These are phyloP conservation scores for Coelopa pilipes DNA, from an alignment of 2,888 invertebrate genomes.

Conservation along the genomic window DNA sequence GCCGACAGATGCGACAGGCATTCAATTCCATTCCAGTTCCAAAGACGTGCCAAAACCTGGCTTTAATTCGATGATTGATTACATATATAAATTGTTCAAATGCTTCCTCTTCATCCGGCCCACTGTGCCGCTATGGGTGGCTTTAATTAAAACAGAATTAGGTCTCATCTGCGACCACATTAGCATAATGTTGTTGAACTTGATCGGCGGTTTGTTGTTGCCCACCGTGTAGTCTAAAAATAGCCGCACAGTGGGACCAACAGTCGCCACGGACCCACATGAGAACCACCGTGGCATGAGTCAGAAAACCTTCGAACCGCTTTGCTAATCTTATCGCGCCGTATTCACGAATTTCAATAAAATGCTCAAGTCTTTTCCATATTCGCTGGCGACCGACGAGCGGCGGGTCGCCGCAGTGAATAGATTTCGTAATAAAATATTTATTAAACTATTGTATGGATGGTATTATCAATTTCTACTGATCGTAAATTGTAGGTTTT, in stretches of 20 bases:
- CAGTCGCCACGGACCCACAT: too few species aligned
- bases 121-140: background rate
- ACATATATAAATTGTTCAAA: background rate
- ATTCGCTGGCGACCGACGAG: background rate
- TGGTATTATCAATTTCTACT: background rate
- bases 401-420: too few species aligned
- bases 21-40: too few species aligned
- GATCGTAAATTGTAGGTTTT: constrained; percentile 6
- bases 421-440: constrained; percentile 12
- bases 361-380: background rate
- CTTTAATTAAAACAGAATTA: background rate
- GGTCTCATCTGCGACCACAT: background rate
- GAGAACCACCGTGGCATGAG: background rate
- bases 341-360: background rate
- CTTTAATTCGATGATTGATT: too few species aligned
- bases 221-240: too few species aligned
- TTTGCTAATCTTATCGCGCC: background rate
- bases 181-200: too few species aligned
- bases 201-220: too few species aligned
- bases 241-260: too few species aligned
- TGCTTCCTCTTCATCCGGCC: background rate
- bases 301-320: background rate
- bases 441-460: background rate
- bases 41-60: too few species aligned
- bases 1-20: too few species aligned